Percentiles rank a stretch among this genome's conserved stretches.
phyloP scores from a whole-genome alignment of 2,888 invertebrate genomes.

The Heliconius ismenius region DNA sequence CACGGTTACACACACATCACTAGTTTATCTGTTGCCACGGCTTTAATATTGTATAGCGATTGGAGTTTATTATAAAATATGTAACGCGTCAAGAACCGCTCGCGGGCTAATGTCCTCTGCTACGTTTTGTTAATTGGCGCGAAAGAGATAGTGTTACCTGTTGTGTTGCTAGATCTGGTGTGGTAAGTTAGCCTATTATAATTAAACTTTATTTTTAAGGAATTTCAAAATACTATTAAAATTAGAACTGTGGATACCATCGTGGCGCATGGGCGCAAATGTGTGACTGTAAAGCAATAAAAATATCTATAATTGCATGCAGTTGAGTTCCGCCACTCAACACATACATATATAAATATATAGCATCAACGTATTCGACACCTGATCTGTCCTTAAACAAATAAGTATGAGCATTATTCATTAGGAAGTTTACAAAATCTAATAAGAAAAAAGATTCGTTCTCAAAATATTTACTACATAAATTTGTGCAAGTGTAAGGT shows the following conservation, averaged over 20 bases:
- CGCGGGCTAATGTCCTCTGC: constrained; percentile 75
- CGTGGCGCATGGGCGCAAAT: too few species aligned
- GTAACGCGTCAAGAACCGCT: constrained; percentile 62
- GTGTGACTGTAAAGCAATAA: too few species aligned
- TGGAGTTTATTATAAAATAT: constrained; percentile 42
- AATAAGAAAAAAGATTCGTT: not conserved
- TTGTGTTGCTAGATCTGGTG: constrained; percentile 10
- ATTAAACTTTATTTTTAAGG: not conserved
- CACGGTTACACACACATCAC: constrained; percentile 70
- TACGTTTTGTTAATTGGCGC: constrained; percentile 60
- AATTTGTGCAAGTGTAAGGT: not conserved
- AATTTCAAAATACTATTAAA: too few species aligned
- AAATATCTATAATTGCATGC: too few species aligned
- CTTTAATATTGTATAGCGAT: constrained; percentile 49
- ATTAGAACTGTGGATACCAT: too few species aligned
- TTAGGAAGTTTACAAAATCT: not conserved
- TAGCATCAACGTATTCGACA: too few species aligned
- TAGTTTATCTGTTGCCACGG: constrained; percentile 62
- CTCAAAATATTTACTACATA: too few species aligned
- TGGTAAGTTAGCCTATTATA: not conserved
- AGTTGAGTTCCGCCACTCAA: too few species aligned
- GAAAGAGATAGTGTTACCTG: constrained; percentile 61
- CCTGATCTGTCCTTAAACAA: too few species aligned
- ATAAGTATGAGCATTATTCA: not conserved
- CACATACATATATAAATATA: too few species aligned